Percentiles rank a stretch among this genome's conserved stretches.
phyloP scores from a whole-genome alignment of 2,113 vertebrate genomes.

The Onychostruthus taczanowskii region DNA sequence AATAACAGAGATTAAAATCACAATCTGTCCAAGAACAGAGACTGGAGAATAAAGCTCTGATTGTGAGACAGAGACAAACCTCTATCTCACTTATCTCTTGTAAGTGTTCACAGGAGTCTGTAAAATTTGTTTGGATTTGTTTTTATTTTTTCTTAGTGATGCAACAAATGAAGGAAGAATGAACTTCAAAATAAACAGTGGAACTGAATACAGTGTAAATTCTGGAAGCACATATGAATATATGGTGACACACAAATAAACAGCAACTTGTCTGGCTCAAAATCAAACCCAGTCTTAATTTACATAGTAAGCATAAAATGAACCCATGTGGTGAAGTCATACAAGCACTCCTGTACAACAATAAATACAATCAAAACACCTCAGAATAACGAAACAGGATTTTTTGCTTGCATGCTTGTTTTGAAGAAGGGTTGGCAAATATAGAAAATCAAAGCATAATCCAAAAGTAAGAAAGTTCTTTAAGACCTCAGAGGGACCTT shows the following conservation, averaged over 20 bases:
- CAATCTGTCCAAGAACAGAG: neutral
- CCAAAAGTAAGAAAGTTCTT: neutral
- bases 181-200: constrained; percentile 26
- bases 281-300: neutral
- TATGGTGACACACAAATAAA: constrained; percentile 13
- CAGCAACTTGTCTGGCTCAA: neutral
- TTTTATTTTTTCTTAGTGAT: neutral
- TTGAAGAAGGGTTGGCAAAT: neutral
- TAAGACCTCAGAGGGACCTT: neutral
- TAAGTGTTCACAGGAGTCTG: neutral
- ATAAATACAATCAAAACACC: neutral
- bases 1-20: neutral
- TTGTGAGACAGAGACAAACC: neutral
- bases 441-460: neutral
- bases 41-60: neutral
- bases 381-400: neutral
- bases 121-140: neutral
- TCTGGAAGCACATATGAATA: neutral
- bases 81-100: neutral
- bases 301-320: constrained; percentile 4
- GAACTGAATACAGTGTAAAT: neutral
- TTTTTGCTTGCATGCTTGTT: neutral
- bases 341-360: neutral
- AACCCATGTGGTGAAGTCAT: neutral
- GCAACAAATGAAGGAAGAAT: neutral